Base-by-base conservation (phyloP, 2,113 vertebrate species). In the Alosa alosa region DNA sequence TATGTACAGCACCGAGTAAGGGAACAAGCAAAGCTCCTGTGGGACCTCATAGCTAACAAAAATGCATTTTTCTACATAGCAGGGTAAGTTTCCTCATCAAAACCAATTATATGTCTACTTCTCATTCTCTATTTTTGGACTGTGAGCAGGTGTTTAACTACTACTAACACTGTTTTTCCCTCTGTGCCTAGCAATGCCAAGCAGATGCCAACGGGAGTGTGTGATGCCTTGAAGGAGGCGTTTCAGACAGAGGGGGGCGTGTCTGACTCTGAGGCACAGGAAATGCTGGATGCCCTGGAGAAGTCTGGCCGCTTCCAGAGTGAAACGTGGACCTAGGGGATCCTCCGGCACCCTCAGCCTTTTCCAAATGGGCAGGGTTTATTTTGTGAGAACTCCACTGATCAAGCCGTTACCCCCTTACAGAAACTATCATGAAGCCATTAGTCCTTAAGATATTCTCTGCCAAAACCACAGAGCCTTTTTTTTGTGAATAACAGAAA, bases 291-390 rank as follows among this genome's bases (percentile, higher is more conserved):
- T 5, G 85, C 83, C 87, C 95, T 99, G 91, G 97, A 99, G 91
- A 95, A 89, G 82, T 89, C 87, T 0, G 93, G 87, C n/a, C 96
- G 92, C n/a, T 95, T 97, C 90, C 98, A 99, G 93, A 95, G 93
- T 0, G 98, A 99, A 92, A 99, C 98, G 18, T 99, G 98, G 98
- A 97, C 97, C 0, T 99, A 91, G 95, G 85, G 31, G 72, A 36
- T 31, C 15, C 72, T 78, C 55, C 55, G 20, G 20, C 18, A 22
- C 18, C 55, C 20, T 22, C 52, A 57, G 17, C 31, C 31, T 36
- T 36, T 17, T 15, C 36, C 36, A 78, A 4, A 41, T 78, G 72
- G 11, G 13, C 31, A 15, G 10, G 2, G 11, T 11, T 31, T 31
- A 25, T 25, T 39, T 39, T 39, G 10, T 75, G 72, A 5, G 31